A percentile compares a stretch with the other conserved stretches of the same genome.
Evolutionary conservation across 2,797 vertebrate species (phyloP).

Genomic region (Spinus pinus): DNA sequence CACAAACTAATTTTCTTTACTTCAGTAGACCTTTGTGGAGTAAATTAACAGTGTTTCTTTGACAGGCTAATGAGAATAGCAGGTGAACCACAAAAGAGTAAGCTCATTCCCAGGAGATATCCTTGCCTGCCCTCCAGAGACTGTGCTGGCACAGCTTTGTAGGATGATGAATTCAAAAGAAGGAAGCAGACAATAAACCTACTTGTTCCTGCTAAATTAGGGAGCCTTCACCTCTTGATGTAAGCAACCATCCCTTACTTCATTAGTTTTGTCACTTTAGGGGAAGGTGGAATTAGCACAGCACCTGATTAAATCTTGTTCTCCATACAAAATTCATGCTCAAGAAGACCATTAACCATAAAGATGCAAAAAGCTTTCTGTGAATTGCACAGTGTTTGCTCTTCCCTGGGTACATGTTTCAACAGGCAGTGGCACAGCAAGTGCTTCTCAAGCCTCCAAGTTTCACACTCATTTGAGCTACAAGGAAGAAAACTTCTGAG

Average conservation of each 20-base stretch:
- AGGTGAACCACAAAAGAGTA: not conserved
- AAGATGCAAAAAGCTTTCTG: not conserved
- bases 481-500: not conserved
- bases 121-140: not conserved
- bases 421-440: not conserved
- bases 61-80: not conserved
- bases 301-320: not conserved
- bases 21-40: not conserved
- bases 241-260: not conserved
- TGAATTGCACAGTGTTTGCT: accelerated
- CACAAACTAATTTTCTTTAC: not conserved
- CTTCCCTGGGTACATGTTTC: not conserved
- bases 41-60: constrained; percentile 11
- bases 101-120: not conserved
- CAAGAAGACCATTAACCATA: not conserved
- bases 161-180: not conserved
- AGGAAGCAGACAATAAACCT: not conserved
- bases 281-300: constrained; percentile 5
- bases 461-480: not conserved
- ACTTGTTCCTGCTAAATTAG: not conserved
- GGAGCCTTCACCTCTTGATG: not conserved
- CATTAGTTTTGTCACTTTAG: constrained; percentile 21
- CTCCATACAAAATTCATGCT: not conserved
- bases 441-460: not conserved
- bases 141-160: not conserved